Percentiles rank a stretch among this genome's conserved stretches.
These are phyloP conservation scores for Pogonomyrmex barbatus DNA, from an alignment of 1,140 invertebrate genomes.

Conservation along the genomic window DNA sequence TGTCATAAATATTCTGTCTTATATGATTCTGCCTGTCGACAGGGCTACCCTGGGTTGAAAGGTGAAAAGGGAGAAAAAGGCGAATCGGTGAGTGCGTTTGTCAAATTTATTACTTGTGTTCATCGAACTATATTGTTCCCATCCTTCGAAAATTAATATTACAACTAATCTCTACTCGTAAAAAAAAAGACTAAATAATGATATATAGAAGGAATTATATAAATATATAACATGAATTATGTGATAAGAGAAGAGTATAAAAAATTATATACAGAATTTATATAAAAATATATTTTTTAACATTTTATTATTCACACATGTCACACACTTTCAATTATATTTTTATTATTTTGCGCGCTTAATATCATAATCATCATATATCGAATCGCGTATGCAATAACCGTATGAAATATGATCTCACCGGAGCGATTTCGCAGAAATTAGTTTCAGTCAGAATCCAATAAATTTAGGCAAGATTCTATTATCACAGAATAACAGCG, in stretches of 20 bases:
- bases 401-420: not conserved
- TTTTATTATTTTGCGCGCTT: not conserved
- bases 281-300: not conserved
- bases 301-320: not conserved
- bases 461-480: slow-evolving; percentile 30
- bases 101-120: slow-evolving; percentile 28
- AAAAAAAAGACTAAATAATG: not conserved
- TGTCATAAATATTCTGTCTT: slow-evolving; percentile 45
- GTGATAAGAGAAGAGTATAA: not conserved
- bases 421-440: slow-evolving; percentile 15
- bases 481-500: slow-evolving; percentile 21
- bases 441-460: slow-evolving; percentile 10
- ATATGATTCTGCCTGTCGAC: slow-evolving; percentile 71
- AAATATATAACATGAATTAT: not conserved
- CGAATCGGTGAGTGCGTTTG: slow-evolving; percentile 92
- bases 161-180: not conserved
- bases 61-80: slow-evolving; percentile 97
- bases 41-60: slow-evolving; percentile 95
- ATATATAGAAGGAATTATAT: not conserved
- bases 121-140: not conserved
- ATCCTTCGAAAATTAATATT: not conserved
- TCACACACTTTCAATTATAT: not conserved
- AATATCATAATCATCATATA: not conserved
- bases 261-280: not conserved
- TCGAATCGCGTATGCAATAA: not conserved